A percentile compares a stretch with the other conserved stretches of the same genome.
These are phyloP conservation scores for Drosophila anomalata DNA, from an alignment of 2,888 invertebrate species.

Conservation along the genomic window DNA sequence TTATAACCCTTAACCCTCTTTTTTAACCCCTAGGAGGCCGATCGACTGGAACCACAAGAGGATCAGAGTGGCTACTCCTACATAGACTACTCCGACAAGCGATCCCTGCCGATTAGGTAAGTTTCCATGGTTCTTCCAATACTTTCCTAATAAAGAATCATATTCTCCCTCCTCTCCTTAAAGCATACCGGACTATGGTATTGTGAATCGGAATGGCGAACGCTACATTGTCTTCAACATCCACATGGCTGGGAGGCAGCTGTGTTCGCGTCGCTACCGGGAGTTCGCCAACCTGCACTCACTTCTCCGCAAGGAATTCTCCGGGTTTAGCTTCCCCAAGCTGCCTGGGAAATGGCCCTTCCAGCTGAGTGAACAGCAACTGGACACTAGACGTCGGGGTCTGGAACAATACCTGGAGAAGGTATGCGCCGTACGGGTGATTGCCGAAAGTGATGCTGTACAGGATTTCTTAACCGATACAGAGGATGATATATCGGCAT, in stretches of 20 bases:
- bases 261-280: conserved; percentile 97
- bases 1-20: no score
- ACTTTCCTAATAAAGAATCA: no score
- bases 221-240: conserved; percentile 98
- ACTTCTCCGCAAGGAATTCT: conserved; percentile 95
- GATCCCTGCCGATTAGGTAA: conserved; percentile 90
- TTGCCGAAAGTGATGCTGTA: conserved; percentile 98
- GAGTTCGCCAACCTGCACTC: conserved; percentile 96
- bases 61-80: conserved; percentile 90
- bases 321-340: conserved; percentile 97
- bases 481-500: conserved; percentile 91
- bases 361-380: conserved; percentile 97
- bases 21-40: conserved; percentile 87
- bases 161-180: not conserved
- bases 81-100: conserved; percentile 97
- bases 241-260: conserved; percentile 99
- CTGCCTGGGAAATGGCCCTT: conserved; percentile 99
- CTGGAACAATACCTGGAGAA: conserved; percentile 99
- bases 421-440: conserved; percentile 98
- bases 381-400: conserved; percentile 97
- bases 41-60: conserved; percentile 92
- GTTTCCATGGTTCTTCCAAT: not conserved
- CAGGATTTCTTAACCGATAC: conserved; percentile 98
- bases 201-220: conserved; percentile 93
- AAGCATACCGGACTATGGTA: conserved; percentile 97